Conservation (phyloP, 2,797 vertebrate genomes). For the Xenopus petersii region DNA sequence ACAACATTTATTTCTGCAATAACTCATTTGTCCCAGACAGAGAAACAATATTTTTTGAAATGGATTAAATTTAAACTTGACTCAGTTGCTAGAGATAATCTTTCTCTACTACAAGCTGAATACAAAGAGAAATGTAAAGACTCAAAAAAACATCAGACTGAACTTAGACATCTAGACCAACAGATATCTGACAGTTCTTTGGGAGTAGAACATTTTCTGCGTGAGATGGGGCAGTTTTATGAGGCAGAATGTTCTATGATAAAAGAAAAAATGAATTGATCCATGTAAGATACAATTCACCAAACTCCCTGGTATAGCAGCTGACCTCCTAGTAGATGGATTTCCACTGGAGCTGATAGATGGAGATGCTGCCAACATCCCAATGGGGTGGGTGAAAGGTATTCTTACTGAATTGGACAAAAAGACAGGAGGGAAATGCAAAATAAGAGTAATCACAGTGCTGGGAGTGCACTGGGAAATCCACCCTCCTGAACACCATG, state of each 20-base stretch:
- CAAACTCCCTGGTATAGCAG: constrained; percentile 68
- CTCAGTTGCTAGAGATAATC: constrained; percentile 56
- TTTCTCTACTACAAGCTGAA: constrained; percentile 54
- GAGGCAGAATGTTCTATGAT: constrained; percentile 59
- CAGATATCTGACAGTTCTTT: constrained; percentile 61
- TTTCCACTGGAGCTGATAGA: constrained; percentile 58
- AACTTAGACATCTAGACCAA: constrained; percentile 55
- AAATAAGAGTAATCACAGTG: constrained; percentile 60
- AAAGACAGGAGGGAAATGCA: constrained; percentile 50
- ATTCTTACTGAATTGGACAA: constrained; percentile 67
- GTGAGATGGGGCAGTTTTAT: constrained; percentile 76
- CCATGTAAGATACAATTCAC: constrained; percentile 57
- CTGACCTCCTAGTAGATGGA: constrained; percentile 71
- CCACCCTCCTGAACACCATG: constrained; percentile 35
- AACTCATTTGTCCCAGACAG: constrained; percentile 46
- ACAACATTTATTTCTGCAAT: constrained; percentile 68
- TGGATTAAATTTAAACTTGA: constrained; percentile 74
- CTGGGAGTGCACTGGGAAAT: constrained; percentile 36
- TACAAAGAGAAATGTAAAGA: constrained; percentile 51
- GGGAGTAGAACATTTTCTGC: constrained; percentile 76
- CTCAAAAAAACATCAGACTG: constrained; percentile 41
- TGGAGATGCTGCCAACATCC: constrained; percentile 61
- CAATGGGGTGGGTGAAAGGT: constrained; percentile 67
- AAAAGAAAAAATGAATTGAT: constrained; percentile 26
- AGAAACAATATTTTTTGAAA: constrained; percentile 69